Evolutionary conservation across 2,797 vertebrate genomes (phyloP).

Genomic region (Microctenopoma steveboyesi): DNA sequence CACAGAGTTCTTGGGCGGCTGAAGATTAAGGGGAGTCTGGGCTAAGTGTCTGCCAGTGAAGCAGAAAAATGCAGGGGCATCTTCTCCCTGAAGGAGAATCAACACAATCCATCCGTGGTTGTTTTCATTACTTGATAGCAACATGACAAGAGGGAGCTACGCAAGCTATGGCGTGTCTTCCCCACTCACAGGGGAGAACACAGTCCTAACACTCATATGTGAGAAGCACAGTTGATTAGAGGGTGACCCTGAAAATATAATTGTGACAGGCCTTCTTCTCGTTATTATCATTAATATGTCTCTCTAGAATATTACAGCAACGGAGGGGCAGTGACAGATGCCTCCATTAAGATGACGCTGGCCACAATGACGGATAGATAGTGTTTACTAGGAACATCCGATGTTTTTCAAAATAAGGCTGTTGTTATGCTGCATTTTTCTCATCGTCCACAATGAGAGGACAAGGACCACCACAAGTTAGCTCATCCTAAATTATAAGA

Average conservation of each 20-base stretch:
- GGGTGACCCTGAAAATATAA: conserved; percentile 66
- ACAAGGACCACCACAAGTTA: neutral
- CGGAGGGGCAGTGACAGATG: conserved; percentile 58
- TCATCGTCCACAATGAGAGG: neutral
- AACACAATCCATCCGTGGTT: conserved; percentile 49
- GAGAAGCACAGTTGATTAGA: conserved; percentile 74
- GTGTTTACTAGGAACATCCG: conserved; percentile 2
- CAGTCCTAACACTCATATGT: conserved; percentile 63
- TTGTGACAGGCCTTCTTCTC: conserved; percentile 64
- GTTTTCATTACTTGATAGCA: conserved; percentile 66
- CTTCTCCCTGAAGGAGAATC: conserved; percentile 54
- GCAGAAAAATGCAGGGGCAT: conserved; percentile 39
- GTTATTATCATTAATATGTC: conserved; percentile 76
- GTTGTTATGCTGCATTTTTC: neutral
- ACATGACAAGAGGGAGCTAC: conserved; percentile 45
- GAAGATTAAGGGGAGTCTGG: conserved; percentile 59
- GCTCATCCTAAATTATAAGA: too few relatives aligned
- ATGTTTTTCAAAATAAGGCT: neutral
- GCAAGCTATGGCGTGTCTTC: conserved; percentile 42
- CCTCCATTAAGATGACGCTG: conserved; percentile 55
- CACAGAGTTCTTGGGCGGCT: conserved; percentile 55
- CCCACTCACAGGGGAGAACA: conserved; percentile 51
- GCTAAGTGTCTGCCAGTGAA: conserved; percentile 51
- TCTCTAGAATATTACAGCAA: conserved; percentile 57
- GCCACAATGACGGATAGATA: conserved; percentile 14